Conservation (phyloP, 2,113 vertebrate genomes). For the Actenoides hombroni region DNA sequence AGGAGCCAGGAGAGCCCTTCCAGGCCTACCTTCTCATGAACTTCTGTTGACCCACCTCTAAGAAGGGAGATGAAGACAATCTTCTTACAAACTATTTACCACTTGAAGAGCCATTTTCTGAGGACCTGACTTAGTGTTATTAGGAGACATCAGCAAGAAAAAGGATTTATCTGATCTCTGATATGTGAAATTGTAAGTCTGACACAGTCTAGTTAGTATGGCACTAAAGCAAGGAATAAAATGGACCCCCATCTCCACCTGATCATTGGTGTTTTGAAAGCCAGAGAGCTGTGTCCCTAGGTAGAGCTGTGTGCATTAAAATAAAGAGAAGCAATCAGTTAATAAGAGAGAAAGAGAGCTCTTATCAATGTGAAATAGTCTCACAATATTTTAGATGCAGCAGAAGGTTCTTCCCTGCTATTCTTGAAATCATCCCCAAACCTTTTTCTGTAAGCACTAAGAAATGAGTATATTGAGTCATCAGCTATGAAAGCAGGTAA, state of each 20-base stretch:
- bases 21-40: neutral
- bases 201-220: neutral
- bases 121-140: neutral
- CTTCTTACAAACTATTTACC: neutral
- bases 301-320: neutral
- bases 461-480: slow-evolving; percentile 49
- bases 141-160: neutral
- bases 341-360: slow-evolving; percentile 1
- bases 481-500: slow-evolving; percentile 42
- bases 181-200: neutral
- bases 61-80: neutral
- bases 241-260: neutral
- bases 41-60: neutral
- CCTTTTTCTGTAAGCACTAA: neutral
- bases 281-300: neutral
- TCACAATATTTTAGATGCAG: slow-evolving; percentile 42
- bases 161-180: neutral
- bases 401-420: slow-evolving; percentile 58
- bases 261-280: neutral
- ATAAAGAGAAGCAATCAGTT: slow-evolving; percentile 31
- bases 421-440: slow-evolving; percentile 58
- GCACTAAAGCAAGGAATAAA: neutral
- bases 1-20: neutral
- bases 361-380: slow-evolving; percentile 16
- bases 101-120: neutral